These are phyloP conservation scores for Xanthorhoe spadicearia DNA, from an alignment of 2,888 invertebrate genomes.

Conservation along the genomic window DNA sequence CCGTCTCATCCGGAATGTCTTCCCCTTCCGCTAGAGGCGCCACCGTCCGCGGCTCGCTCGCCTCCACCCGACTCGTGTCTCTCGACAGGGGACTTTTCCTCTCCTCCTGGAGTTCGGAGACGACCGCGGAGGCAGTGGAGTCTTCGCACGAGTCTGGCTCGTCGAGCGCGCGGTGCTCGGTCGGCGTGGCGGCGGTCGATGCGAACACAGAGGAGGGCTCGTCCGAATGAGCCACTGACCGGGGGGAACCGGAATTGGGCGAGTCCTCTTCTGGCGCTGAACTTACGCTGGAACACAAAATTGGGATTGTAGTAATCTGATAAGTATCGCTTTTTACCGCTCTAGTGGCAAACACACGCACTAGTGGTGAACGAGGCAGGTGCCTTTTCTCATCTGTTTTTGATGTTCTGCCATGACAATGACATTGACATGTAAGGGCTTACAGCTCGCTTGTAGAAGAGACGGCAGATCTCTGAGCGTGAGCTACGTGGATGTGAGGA, in stretches of 20 bases:
- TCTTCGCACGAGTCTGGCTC: conserved; percentile 47
- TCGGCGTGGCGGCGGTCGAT: conserved; percentile 74
- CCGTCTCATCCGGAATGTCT: conserved; percentile 87
- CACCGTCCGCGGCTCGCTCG: conserved; percentile 49
- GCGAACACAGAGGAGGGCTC: conserved; percentile 79
- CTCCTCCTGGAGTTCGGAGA: conserved; percentile 47
- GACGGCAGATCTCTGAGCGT: too few relatives aligned
- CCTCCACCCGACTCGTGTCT: conserved; percentile 48
- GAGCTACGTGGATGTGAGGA: too few relatives aligned
- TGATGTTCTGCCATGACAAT: too few relatives aligned
- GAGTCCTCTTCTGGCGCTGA: conserved; percentile 87
- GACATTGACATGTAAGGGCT: too few relatives aligned
- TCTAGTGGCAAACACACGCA: background rate
- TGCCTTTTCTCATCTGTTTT: too few relatives aligned
- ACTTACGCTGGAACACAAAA: conserved; percentile 84
- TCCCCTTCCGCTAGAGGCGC: conserved; percentile 88
- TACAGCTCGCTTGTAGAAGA: too few relatives aligned
- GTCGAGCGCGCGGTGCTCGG: conserved; percentile 51
- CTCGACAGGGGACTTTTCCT: conserved; percentile 61
- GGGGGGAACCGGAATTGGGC: conserved; percentile 66
- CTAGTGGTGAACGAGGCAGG: too few relatives aligned
- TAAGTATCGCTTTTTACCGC: background rate
- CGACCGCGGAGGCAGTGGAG: conserved; percentile 50
- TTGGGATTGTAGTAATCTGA: background rate
- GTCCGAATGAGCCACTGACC: conserved; percentile 71